Percentiles rank a stretch among this genome's conserved stretches.
Evolutionary conservation across 2,888 invertebrate genomes (phyloP).

Genomic region (Hypomecis punctinalis): DNA sequence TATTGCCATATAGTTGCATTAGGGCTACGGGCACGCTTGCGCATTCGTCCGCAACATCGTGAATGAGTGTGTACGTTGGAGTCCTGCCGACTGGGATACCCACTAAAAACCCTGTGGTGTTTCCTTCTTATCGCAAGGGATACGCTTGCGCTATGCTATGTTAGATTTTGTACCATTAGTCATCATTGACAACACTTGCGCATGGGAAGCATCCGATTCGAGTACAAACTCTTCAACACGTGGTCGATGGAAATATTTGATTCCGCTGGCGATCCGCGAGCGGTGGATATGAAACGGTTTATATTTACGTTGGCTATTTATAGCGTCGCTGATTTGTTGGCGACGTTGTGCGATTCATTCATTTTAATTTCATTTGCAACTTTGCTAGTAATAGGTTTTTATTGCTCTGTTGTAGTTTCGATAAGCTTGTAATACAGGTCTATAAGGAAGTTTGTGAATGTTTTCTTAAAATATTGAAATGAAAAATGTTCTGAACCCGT

Average conservation of each 20-base stretch:
- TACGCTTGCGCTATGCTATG: no score
- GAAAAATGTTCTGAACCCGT: no score
- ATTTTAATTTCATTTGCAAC: not conserved
- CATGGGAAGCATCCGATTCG: not conserved
- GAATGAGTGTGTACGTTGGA: no score
- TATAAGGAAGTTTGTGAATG: no score
- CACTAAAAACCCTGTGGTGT: no score
- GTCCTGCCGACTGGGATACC: no score
- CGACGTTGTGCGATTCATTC: slow-evolving; percentile 9
- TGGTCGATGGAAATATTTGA: not conserved
- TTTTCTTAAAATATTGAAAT: no score
- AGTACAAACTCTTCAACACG: not conserved
- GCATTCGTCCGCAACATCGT: no score
- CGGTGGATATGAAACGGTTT: slow-evolving; percentile 12
- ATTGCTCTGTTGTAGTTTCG: not conserved
- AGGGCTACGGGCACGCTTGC: no score
- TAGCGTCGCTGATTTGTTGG: slow-evolving; percentile 11
- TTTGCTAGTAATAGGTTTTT: not conserved
- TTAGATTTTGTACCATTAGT: no score
- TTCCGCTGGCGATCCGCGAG: slow-evolving; percentile 6
- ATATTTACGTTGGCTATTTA: slow-evolving; percentile 9
- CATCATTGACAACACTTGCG: not conserved
- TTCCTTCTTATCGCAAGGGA: no score
- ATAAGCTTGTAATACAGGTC: not conserved
- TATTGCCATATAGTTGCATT: no score